A percentile compares a stretch with the other conserved stretches of the same genome.
Evolutionary conservation across 2,113 vertebrate species (phyloP).

Genomic region (Athene noctua): DNA sequence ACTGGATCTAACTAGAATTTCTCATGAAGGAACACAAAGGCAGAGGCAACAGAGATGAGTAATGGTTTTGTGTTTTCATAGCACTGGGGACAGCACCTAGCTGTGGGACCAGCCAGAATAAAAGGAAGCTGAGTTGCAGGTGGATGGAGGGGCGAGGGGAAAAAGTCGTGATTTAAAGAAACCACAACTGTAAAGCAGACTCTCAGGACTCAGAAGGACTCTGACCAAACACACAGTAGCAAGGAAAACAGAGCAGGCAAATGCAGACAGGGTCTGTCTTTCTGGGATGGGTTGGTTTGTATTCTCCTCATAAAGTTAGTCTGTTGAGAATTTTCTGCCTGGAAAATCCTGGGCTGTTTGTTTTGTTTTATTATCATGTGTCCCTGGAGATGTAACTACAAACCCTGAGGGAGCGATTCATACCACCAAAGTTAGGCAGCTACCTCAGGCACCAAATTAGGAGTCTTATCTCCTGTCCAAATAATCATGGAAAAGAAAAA

Average conservation of each 20-base stretch:
- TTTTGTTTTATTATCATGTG: conserved; percentile 46
- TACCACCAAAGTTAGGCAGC: conserved; percentile 29
- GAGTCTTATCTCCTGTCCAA: conserved; percentile 62
- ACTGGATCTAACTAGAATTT: neutral
- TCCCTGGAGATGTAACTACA: conserved; percentile 64
- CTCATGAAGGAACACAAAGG: neutral
- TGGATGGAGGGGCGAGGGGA: neutral
- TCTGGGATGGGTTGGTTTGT: neutral
- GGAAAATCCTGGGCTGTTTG: conserved; percentile 33
- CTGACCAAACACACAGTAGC: neutral
- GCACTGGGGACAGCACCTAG: neutral
- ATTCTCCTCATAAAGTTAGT: neutral
- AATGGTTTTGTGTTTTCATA: neutral
- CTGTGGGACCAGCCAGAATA: neutral
- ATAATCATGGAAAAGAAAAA: conserved; percentile 61
- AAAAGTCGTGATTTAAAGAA: neutral
- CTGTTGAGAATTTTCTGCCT: neutral
- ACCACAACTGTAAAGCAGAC: neutral
- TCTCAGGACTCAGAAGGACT: neutral
- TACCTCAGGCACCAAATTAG: conserved; percentile 38
- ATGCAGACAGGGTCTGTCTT: neutral
- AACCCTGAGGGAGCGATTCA: conserved; percentile 8
- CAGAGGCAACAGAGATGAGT: neutral
- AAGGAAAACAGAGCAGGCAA: neutral
- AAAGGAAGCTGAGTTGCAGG: neutral